Evolutionary conservation across 2,113 vertebrate species (phyloP).

Genomic region (Charadrius vociferus): DNA sequence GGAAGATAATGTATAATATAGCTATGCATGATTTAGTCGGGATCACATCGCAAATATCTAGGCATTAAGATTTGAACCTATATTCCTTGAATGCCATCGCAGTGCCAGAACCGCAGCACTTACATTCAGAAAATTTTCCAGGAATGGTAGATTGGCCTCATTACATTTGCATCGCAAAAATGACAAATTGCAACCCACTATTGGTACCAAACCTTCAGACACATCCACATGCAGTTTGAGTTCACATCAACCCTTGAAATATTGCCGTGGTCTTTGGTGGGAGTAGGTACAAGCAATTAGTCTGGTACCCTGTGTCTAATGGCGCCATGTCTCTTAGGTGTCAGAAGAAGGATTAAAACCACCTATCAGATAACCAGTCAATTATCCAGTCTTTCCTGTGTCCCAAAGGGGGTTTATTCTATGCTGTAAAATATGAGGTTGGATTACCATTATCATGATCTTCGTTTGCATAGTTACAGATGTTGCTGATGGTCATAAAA

Average conservation of each 20-base stretch:
- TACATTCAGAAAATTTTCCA: neutral
- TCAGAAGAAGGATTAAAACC: neutral
- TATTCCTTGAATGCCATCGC: neutral
- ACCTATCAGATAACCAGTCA: neutral
- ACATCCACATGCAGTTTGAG: neutral
- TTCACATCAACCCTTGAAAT: neutral
- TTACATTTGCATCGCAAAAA: neutral
- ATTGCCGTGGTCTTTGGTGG: neutral
- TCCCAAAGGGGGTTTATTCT: neutral
- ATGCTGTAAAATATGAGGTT: neutral
- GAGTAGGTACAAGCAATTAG: neutral
- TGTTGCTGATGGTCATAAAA: slow-evolving; percentile 3
- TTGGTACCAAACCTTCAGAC: neutral
- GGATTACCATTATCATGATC: neutral
- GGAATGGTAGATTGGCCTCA: neutral
- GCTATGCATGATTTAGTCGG: neutral
- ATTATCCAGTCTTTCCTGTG: neutral
- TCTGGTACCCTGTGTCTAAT: neutral
- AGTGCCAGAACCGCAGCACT: neutral
- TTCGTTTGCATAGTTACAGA: neutral
- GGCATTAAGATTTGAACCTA: neutral
- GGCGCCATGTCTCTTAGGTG: neutral
- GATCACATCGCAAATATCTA: neutral
- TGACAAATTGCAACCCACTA: neutral
- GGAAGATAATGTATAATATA: neutral